These are phyloP conservation scores for Chondrosia reniformis DNA, from an alignment of 37 sponge, comb jelly and placozoan species.

Conservation along the genomic window DNA sequence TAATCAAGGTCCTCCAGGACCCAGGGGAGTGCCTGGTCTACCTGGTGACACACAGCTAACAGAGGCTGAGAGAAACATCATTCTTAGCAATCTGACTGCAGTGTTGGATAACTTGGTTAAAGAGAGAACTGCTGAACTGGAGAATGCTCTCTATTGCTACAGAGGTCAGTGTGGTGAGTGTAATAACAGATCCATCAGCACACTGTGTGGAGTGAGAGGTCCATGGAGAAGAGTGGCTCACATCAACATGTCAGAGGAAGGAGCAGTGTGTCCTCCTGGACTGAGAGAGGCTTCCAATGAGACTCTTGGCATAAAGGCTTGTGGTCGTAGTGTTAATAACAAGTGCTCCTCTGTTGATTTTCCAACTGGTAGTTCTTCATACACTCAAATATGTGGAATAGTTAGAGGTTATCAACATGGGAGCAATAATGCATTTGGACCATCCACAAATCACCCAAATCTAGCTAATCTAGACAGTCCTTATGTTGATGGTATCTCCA, in stretches of 20 bases:
- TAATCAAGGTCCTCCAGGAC: neutral
- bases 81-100: neutral
- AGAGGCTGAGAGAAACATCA: no score
- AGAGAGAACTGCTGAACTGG: no score
- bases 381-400: slow-evolving; percentile 13
- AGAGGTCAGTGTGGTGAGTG: no score
- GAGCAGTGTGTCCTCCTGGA: neutral
- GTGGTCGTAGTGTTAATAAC: neutral
- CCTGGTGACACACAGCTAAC: no score
- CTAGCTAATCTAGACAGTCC: neutral
- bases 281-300: neutral
- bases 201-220: slow-evolving; percentile 9
- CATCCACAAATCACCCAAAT: neutral
- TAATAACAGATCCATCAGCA: neutral
- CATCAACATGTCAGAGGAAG: slow-evolving; percentile 18
- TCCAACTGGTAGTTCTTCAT: neutral
- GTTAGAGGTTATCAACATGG: slow-evolving; percentile 12
- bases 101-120: neutral
- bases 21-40: neutral
- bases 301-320: neutral
- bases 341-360: neutral
- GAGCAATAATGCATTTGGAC: neutral
- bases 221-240: slow-evolving; percentile 2
- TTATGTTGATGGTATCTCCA: slow-evolving; percentile 25
- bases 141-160: no score